A percentile compares a stretch with the other conserved stretches of the same genome.
Evolutionary conservation across 2,797 vertebrate species (phyloP).

Genomic region (Perdix hodgsoniae): DNA sequence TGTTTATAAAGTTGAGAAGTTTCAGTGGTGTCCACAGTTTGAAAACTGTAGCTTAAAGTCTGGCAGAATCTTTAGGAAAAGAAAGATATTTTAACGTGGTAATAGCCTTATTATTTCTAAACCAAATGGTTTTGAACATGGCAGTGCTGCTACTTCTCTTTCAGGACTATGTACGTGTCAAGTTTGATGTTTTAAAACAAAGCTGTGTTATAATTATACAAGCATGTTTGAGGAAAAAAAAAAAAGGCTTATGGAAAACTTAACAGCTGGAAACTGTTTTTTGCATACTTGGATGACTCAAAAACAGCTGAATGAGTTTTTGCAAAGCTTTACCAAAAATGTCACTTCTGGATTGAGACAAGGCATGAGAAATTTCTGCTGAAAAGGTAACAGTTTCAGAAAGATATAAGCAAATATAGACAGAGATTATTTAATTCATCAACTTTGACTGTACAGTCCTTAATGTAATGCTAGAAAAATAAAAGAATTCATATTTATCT

Average conservation of each 20-base stretch:
- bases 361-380: conserved; percentile 76
- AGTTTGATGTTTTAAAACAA: conserved; percentile 84
- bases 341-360: conserved; percentile 80
- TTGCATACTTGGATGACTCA: conserved; percentile 82
- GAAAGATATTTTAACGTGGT: conserved; percentile 56
- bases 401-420: conserved; percentile 56
- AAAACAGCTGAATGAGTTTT: conserved; percentile 79
- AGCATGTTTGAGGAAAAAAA: conserved; percentile 69
- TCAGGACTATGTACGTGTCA: conserved; percentile 79
- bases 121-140: conserved; percentile 70
- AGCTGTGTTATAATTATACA: conserved; percentile 82
- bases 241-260: conserved; percentile 81
- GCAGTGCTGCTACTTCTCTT: conserved; percentile 69
- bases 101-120: conserved; percentile 71
- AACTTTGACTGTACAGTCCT: not conserved
- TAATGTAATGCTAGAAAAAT: conserved; percentile 33
- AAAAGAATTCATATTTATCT: conserved; percentile 33
- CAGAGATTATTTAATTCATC: conserved; percentile 62
- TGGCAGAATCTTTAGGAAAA: conserved; percentile 29
- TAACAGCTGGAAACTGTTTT: conserved; percentile 85
- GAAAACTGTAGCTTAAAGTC: not conserved
- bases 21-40: not conserved
- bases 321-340: conserved; percentile 76
- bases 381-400: conserved; percentile 70
- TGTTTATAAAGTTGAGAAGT: not conserved